Conservation (phyloP, 1,140 invertebrate species). For the Heliconius hewitsoni region DNA sequence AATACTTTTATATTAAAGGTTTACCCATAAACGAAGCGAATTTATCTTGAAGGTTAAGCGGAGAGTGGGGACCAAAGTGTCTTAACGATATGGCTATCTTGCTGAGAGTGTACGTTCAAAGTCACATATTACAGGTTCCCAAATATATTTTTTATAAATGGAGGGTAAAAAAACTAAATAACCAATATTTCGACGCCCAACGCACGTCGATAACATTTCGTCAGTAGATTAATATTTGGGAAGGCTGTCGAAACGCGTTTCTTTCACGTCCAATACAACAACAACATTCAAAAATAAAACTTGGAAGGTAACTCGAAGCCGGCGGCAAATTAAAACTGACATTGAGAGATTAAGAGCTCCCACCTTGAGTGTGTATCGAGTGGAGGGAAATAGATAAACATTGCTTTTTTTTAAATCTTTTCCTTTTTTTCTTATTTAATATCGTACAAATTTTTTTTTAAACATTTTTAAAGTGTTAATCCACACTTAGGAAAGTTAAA, state of each 20-base stretch:
- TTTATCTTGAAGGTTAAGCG: no score
- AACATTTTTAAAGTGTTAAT: no score
- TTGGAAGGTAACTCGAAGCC: slow-evolving; percentile 73
- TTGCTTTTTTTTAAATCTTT: slow-evolving; percentile 41
- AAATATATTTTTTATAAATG: neutral
- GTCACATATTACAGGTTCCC: no score
- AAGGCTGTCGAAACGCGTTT: slow-evolving; percentile 67
- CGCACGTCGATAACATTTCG: slow-evolving; percentile 35
- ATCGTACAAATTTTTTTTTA: no score
- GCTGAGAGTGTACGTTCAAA: no score
- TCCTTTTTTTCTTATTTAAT: slow-evolving; percentile 36
- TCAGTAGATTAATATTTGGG: slow-evolving; percentile 51
- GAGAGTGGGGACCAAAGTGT: no score
- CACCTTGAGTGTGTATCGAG: slow-evolving; percentile 63
- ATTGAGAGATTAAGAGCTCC: slow-evolving; percentile 76
- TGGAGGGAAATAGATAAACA: slow-evolving; percentile 54
- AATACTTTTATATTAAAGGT: neutral
- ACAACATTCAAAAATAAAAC: slow-evolving; percentile 70
- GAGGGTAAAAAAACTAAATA: neutral
- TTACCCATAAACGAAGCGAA: no score
- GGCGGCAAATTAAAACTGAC: slow-evolving; percentile 76
- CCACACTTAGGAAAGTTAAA: no score
- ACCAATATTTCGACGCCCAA: neutral
- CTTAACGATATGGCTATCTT: no score
- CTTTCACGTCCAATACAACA: slow-evolving; percentile 58